phyloP scores from a whole-genome alignment of 1,140 invertebrate species.

The Notospermus geniculatus region DNA sequence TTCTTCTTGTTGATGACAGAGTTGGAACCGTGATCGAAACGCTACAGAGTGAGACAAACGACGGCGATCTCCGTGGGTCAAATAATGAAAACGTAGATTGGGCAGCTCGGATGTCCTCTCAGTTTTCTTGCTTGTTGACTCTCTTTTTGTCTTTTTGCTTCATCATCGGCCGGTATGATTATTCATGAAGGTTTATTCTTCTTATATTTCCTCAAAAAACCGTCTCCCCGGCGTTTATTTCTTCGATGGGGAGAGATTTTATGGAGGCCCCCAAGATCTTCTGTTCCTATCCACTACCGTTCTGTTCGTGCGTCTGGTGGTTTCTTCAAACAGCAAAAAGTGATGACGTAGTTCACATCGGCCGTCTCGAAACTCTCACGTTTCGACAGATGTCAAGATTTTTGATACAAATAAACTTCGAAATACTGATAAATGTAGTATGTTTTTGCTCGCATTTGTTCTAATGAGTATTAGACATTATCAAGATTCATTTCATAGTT shows the following conservation, averaged over 20 bases:
- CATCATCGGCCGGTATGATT: slow-evolving; percentile 12
- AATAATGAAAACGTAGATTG: no score
- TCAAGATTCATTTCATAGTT: no score
- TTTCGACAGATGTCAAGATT: neutral
- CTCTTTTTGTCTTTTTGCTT: slow-evolving; percentile 14
- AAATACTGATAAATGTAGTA: neutral
- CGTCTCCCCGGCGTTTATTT: neutral
- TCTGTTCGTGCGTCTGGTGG: slow-evolving; percentile 29
- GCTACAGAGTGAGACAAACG: no score
- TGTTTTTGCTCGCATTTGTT: neutral
- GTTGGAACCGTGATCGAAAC: no score
- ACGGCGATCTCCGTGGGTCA: no score
- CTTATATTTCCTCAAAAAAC: neutral
- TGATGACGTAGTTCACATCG: slow-evolving; percentile 36
- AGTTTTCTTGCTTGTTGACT: slow-evolving; percentile 6
- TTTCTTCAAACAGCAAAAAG: slow-evolving; percentile 14
- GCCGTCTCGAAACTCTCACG: neutral
- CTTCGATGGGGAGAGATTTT: no score
- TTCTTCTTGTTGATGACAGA: no score
- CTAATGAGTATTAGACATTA: no score
- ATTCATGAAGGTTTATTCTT: neutral
- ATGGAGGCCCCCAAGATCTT: no score
- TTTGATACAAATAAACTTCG: neutral
- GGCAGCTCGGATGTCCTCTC: slow-evolving; percentile 33
- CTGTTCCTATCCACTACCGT: no score